These are phyloP conservation scores for Aurelia aurita DNA, from an alignment of 30 jellyfish, hydroid and myxozoan genomes.

Conservation along the genomic window DNA sequence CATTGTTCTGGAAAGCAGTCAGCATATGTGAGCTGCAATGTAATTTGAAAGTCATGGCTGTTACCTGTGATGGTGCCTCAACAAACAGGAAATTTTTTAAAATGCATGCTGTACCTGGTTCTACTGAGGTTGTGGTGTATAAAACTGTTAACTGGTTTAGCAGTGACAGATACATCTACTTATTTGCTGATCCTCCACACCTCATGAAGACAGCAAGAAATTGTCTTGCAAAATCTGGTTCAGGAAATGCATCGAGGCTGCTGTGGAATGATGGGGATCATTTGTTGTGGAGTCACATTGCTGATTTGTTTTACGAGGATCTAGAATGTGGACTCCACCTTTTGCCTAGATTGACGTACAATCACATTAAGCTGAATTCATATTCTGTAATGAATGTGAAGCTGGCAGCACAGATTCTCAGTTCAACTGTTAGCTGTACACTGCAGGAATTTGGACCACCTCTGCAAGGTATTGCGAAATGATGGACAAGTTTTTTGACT, in stretches of 20 bases:
- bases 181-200: slow-evolving; percentile 57
- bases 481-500: slow-evolving; percentile 4
- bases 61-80: slow-evolving; percentile 45
- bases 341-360: slow-evolving; percentile 29
- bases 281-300: slow-evolving; percentile 43
- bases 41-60: slow-evolving; percentile 23
- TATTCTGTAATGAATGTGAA: slow-evolving; percentile 54
- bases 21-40: slow-evolving; percentile 13
- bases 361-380: slow-evolving; percentile 32
- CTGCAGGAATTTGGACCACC: slow-evolving; percentile 30
- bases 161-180: slow-evolving; percentile 13
- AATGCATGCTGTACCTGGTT: slow-evolving; percentile 8
- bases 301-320: slow-evolving; percentile 25
- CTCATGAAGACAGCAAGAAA: slow-evolving; percentile 50
- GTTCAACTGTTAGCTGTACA: slow-evolving; percentile 27
- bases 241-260: slow-evolving; percentile 10
- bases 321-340: slow-evolving; percentile 28
- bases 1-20: slow-evolving; percentile 23
- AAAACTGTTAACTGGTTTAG: neutral
- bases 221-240: slow-evolving; percentile 44
- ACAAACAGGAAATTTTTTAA: slow-evolving; percentile 4
- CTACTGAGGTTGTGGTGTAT: slow-evolving; percentile 7
- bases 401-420: slow-evolving; percentile 38
- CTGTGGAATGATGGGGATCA: slow-evolving; percentile 48
- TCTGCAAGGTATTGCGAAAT: slow-evolving; percentile 33